phyloP scores from a whole-genome alignment of 2,797 vertebrate genomes.

The Alfaro cultratus region DNA sequence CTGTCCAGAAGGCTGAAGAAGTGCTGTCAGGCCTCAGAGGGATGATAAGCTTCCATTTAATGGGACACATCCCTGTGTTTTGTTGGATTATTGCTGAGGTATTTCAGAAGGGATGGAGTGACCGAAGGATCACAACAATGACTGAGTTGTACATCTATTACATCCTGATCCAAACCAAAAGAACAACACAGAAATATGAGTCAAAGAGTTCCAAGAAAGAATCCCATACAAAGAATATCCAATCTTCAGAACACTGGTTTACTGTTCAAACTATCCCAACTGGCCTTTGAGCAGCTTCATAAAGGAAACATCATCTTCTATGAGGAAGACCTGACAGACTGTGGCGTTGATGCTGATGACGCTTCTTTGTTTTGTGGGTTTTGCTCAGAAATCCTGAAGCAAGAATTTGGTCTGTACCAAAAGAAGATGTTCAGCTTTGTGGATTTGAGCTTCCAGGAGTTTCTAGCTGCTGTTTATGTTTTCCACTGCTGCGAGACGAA shows the following conservation, averaged over 20 bases:
- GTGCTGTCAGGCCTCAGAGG: slow-evolving; percentile 11
- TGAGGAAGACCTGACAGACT: slow-evolving; percentile 33
- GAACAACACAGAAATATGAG: slow-evolving; percentile 23
- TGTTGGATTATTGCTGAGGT: slow-evolving; percentile 41
- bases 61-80: slow-evolving; percentile 48
- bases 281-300: slow-evolving; percentile 37
- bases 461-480: slow-evolving; percentile 34
- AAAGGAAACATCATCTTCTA: slow-evolving; percentile 42
- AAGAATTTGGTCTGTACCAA: slow-evolving; percentile 25
- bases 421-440: slow-evolving; percentile 34
- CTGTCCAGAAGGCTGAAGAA: neutral
- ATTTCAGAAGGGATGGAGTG: slow-evolving; percentile 11
- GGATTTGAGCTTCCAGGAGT: slow-evolving; percentile 47
- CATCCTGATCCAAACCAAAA: slow-evolving; percentile 21
- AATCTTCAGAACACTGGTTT: neutral
- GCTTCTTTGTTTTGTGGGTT: slow-evolving; percentile 32
- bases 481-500: slow-evolving; percentile 26
- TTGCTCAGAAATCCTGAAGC: slow-evolving; percentile 27
- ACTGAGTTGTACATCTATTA: slow-evolving; percentile 38
- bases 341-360: slow-evolving; percentile 16
- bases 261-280: slow-evolving; percentile 19
- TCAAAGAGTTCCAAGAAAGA: neutral
- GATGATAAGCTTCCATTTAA: slow-evolving; percentile 38
- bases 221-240: neutral
- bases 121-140: slow-evolving; percentile 23